These are phyloP conservation scores for Gastrophryne carolinensis DNA, from an alignment of 2,797 vertebrate genomes.

Conservation along the genomic window DNA sequence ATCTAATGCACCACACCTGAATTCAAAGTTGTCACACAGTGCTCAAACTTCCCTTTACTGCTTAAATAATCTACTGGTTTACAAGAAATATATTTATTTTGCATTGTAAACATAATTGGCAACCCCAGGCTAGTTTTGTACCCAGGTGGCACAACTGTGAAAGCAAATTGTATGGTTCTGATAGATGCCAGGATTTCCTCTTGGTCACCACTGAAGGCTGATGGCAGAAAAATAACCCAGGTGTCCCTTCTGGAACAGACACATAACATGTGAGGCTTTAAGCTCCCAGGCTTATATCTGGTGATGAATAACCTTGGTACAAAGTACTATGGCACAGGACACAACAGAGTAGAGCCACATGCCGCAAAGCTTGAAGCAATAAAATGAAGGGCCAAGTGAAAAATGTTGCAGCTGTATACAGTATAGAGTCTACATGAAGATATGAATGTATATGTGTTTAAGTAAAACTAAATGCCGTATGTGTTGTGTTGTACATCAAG, in stretches of 20 bases:
- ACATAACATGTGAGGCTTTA: conserved; percentile 53
- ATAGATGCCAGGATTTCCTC: conserved; percentile 3
- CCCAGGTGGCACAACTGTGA: conserved; percentile 46
- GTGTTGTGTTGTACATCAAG: not conserved
- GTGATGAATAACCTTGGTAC: not conserved
- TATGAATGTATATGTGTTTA: conserved; percentile 9
- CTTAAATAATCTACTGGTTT: conserved; percentile 1
- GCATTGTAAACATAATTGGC: conserved; percentile 27
- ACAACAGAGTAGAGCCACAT: conserved; percentile 50
- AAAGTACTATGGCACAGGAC: not conserved
- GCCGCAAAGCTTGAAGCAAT: conserved; percentile 38
- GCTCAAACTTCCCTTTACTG: not conserved
- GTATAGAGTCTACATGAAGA: not conserved
- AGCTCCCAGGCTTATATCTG: not conserved
- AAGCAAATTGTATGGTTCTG: conserved; percentile 26
- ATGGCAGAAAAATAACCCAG: conserved; percentile 50
- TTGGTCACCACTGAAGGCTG: conserved; percentile 32
- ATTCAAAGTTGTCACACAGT: too few species aligned
- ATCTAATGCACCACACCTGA: too few species aligned
- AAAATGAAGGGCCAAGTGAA: conserved; percentile 50
- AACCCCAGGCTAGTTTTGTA: conserved; percentile 28
- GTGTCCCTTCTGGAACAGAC: conserved; percentile 36
- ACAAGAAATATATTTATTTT: conserved; percentile 11
- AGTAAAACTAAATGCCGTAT: not conserved
- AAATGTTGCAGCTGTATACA: conserved; percentile 48